Conservation (phyloP, 2,797 vertebrate genomes). For the Fistularia commersonii region DNA sequence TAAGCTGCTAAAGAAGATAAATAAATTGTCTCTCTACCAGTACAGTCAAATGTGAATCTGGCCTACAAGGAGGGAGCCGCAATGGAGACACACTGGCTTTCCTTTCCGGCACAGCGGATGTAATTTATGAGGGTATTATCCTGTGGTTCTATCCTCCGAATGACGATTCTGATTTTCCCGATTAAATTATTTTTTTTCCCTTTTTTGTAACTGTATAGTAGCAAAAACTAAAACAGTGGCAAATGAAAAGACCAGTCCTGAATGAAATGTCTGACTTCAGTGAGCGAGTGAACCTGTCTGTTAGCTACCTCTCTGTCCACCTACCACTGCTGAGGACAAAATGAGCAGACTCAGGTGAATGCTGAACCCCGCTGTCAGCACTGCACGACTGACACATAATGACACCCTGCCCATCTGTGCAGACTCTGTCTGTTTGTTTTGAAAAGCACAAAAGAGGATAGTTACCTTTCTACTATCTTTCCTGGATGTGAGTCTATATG, state of each 20-base stretch:
- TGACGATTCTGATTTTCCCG: slow-evolving; percentile 9
- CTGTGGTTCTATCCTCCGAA: slow-evolving; percentile 18
- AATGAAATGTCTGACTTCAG: slow-evolving; percentile 35
- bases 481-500: too few relatives aligned
- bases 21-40: slow-evolving; percentile 37
- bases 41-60: slow-evolving; percentile 57
- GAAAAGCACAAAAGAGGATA: slow-evolving; percentile 19
- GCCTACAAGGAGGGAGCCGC: too few relatives aligned
- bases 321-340: slow-evolving; percentile 33
- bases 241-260: slow-evolving; percentile 46
- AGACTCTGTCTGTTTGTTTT: slow-evolving; percentile 41
- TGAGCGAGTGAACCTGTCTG: slow-evolving; percentile 46
- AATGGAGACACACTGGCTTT: slow-evolving; percentile 38
- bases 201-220: slow-evolving; percentile 38
- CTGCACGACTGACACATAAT: slow-evolving; percentile 53
- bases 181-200: slow-evolving; percentile 37
- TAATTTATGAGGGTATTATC: too few relatives aligned
- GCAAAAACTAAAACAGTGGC: slow-evolving; percentile 4
- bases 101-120: too few relatives aligned
- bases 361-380: slow-evolving; percentile 40
- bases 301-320: slow-evolving; percentile 39
- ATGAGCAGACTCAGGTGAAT: slow-evolving; percentile 38
- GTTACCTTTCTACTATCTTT: slow-evolving; percentile 20
- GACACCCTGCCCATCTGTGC: slow-evolving; percentile 45
- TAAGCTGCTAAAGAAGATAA: slow-evolving; percentile 53